phyloP scores from a whole-genome alignment of 53 echinoderm and acorn worm genomes.

The Luidia sarsii region DNA sequence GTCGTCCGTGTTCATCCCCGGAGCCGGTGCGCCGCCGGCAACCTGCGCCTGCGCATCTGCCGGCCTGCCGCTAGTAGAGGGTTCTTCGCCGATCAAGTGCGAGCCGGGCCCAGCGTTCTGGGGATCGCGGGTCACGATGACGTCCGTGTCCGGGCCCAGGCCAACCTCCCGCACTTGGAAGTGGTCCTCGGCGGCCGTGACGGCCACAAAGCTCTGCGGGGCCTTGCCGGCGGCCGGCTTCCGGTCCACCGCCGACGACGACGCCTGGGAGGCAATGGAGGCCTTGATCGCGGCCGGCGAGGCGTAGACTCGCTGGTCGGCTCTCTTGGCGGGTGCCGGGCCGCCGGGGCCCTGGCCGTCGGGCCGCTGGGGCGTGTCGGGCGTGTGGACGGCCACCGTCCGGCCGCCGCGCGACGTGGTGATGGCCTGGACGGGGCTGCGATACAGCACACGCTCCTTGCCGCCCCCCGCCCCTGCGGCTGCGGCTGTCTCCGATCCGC shows the following conservation, averaged over 20 bases:
- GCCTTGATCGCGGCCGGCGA: slow-evolving; percentile 40
- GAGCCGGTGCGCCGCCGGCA: background rate
- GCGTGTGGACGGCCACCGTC: slow-evolving; percentile 50
- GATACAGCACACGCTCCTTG: slow-evolving; percentile 67
- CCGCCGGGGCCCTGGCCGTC: slow-evolving; percentile 46
- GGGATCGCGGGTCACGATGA: slow-evolving; percentile 44
- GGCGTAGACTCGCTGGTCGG: slow-evolving; percentile 10
- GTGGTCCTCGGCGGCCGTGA: slow-evolving; percentile 47
- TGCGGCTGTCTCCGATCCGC: slow-evolving; percentile 5
- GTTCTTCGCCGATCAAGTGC: background rate
- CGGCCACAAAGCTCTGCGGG: slow-evolving; percentile 41
- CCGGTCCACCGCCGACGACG: background rate
- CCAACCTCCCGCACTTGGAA: slow-evolving; percentile 47
- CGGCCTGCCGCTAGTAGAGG: background rate
- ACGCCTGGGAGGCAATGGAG: slow-evolving; percentile 3
- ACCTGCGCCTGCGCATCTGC: too few species aligned
- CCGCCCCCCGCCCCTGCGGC: slow-evolving; percentile 28
- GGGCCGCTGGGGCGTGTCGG: slow-evolving; percentile 22
- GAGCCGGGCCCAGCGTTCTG: background rate
- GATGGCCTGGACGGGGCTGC: slow-evolving; percentile 89
- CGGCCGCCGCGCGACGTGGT: slow-evolving; percentile 66
- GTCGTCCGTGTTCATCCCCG: background rate
- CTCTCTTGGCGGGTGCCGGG: slow-evolving; percentile 24
- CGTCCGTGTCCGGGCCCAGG: slow-evolving; percentile 31
- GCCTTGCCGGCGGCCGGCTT: slow-evolving; percentile 10